These are phyloP conservation scores for Helicolenus hilgendorfi DNA, from an alignment of 2,797 vertebrate species.

Conservation along the genomic window DNA sequence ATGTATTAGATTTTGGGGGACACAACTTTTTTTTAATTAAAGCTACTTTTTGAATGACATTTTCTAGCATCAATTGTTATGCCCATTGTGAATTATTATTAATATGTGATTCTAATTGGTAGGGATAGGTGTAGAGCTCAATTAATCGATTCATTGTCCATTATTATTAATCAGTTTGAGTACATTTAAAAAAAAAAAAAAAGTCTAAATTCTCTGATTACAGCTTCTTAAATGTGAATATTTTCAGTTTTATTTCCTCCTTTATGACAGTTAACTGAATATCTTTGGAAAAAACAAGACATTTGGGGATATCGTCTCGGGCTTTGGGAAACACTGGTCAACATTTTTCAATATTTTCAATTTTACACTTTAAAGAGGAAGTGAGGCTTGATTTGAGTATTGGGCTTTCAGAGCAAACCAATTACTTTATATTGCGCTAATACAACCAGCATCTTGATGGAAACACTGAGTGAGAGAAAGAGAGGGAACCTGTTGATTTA, in stretches of 20 bases:
- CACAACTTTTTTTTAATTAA: not conserved
- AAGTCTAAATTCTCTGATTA: too few relatives aligned
- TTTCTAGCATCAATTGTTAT: not conserved
- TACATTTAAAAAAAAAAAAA: too few relatives aligned
- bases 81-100: not conserved
- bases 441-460: not conserved
- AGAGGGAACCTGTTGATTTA: not conserved
- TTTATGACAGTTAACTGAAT: too few relatives aligned
- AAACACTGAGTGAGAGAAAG: not conserved
- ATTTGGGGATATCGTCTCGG: too few relatives aligned
- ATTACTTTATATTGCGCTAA: not conserved
- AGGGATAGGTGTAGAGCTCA: too few relatives aligned
- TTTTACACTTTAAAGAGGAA: not conserved
- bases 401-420: not conserved
- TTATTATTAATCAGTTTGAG: too few relatives aligned
- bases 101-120: not conserved
- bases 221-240: too few relatives aligned
- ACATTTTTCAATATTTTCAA: not conserved
- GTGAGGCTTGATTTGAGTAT: not conserved
- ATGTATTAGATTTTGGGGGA: not conserved
- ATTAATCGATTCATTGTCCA: too few relatives aligned
- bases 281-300: too few relatives aligned
- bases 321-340: too few relatives aligned
- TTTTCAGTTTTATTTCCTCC: too few relatives aligned
- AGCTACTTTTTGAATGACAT: not conserved